A percentile compares a stretch with the other conserved stretches of the same genome.
Evolutionary conservation across 64 coral and sea anemone genomes (phyloP).

Genomic region (Pachyseris speciosa): DNA sequence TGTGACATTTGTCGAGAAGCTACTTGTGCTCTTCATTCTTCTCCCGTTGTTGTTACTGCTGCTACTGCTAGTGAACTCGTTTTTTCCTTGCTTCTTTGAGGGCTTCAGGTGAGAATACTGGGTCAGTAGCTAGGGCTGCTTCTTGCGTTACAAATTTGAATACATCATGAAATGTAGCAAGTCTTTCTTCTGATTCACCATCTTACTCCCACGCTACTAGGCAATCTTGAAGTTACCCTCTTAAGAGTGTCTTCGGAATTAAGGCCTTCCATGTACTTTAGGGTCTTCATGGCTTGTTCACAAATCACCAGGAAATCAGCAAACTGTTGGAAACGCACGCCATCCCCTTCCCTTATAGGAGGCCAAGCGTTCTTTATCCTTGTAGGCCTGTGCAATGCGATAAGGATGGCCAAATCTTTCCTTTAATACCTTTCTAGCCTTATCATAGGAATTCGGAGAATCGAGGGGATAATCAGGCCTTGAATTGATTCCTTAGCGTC

Average conservation of each 20-base stretch:
- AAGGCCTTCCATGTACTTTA: conserved; percentile 40
- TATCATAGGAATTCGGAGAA: conserved; percentile 32
- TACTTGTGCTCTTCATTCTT: conserved; percentile 10
- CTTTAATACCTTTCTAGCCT: conserved; percentile 45
- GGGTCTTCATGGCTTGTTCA: conserved; percentile 43
- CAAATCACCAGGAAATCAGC: conserved; percentile 48
- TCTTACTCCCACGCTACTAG: conserved; percentile 24
- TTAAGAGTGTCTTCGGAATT: conserved; percentile 28
- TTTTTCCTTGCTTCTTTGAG: conserved; percentile 39
- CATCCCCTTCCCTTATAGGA: conserved; percentile 29
- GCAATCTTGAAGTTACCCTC: conserved; percentile 45
- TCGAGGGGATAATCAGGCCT: conserved; percentile 47
- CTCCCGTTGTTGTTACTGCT: conserved; percentile 35
- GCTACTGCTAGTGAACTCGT: neutral
- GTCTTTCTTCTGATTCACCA: conserved; percentile 49
- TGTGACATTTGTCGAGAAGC: conserved; percentile 27
- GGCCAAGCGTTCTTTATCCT: conserved; percentile 52
- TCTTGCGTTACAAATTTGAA: conserved; percentile 49
- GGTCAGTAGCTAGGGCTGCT: conserved; percentile 56
- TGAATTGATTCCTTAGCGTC: conserved; percentile 66
- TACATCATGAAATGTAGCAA: conserved; percentile 39
- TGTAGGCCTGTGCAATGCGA: conserved; percentile 34
- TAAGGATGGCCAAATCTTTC: conserved; percentile 64
- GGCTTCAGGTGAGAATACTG: conserved; percentile 49
- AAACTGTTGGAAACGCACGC: conserved; percentile 15